These are phyloP conservation scores for Callionymus lyra DNA, from an alignment of 2,113 vertebrate genomes.

Conservation along the genomic window DNA sequence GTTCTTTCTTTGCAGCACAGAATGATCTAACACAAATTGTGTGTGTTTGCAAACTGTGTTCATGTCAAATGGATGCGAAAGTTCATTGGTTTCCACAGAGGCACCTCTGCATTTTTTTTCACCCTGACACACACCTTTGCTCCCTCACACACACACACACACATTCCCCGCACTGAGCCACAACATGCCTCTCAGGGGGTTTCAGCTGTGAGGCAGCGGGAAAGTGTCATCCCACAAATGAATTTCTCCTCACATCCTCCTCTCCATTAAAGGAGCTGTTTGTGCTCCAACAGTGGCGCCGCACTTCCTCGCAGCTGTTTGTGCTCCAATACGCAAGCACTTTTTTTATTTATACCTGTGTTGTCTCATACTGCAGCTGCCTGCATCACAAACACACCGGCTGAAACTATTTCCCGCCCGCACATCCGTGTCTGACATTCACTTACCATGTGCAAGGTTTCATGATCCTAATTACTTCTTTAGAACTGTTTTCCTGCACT, in stretches of 20 bases:
- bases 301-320: slow-evolving; percentile 43
- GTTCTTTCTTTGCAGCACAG: no score
- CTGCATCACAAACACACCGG: slow-evolving; percentile 12
- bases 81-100: slow-evolving; percentile 59
- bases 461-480: no score
- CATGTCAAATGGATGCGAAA: neutral
- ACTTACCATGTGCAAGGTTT: neutral
- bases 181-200: slow-evolving; percentile 35
- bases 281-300: slow-evolving; percentile 26
- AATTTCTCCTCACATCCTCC: slow-evolving; percentile 57
- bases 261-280: slow-evolving; percentile 55
- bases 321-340: slow-evolving; percentile 24
- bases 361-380: slow-evolving; percentile 12
- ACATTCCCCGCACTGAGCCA: slow-evolving; percentile 17
- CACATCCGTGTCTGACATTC: slow-evolving; percentile 1
- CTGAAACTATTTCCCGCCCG: no score
- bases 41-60: slow-evolving; percentile 8
- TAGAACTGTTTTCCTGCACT: no score
- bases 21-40: no score
- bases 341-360: slow-evolving; percentile 39
- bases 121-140: slow-evolving; percentile 6
- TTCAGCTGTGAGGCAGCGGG: slow-evolving; percentile 38
- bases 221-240: slow-evolving; percentile 57
- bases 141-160: neutral
- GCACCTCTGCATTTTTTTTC: slow-evolving; percentile 33